phyloP scores from a whole-genome alignment of 2,113 vertebrate genomes.

The Festucalex cinctus region DNA sequence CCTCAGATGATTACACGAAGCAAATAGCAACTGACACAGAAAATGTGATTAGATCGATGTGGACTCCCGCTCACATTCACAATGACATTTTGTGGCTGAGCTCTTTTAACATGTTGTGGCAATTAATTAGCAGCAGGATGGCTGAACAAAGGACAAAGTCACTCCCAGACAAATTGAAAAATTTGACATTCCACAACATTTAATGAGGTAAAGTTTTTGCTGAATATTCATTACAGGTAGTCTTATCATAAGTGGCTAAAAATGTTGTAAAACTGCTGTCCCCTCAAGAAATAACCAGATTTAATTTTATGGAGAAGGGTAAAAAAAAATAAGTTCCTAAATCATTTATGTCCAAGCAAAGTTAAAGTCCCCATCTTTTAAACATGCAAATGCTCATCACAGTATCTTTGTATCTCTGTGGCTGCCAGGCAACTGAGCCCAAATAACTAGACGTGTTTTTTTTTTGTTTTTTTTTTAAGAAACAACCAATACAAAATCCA shows the following conservation, averaged over 20 bases:
- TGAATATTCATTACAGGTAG: background rate
- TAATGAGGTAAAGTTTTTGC: background rate
- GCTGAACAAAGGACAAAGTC: background rate
- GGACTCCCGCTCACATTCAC: background rate
- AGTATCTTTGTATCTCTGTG: too few relatives aligned
- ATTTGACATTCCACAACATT: background rate
- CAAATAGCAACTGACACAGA: slow-evolving; percentile 13
- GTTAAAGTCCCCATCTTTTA: too few relatives aligned
- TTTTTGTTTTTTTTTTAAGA: too few relatives aligned
- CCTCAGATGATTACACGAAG: slow-evolving; percentile 6
- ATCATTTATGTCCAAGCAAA: too few relatives aligned
- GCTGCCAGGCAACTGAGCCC: too few relatives aligned
- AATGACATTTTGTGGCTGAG: background rate
- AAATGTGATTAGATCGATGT: slow-evolving; percentile 7
- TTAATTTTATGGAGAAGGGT: background rate
- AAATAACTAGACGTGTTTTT: too few relatives aligned
- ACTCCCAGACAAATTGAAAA: background rate
- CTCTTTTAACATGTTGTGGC: slow-evolving; percentile 11
- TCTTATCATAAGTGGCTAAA: background rate
- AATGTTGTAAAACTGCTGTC: background rate
- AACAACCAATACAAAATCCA: too few relatives aligned
- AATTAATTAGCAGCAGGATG: slow-evolving; percentile 5
- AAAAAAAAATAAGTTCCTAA: too few relatives aligned
- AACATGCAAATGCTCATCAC: too few relatives aligned
- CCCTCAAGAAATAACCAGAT: background rate